Evolutionary conservation across 1,140 invertebrate genomes (phyloP).

Genomic region (Condylostylus longicornis): DNA sequence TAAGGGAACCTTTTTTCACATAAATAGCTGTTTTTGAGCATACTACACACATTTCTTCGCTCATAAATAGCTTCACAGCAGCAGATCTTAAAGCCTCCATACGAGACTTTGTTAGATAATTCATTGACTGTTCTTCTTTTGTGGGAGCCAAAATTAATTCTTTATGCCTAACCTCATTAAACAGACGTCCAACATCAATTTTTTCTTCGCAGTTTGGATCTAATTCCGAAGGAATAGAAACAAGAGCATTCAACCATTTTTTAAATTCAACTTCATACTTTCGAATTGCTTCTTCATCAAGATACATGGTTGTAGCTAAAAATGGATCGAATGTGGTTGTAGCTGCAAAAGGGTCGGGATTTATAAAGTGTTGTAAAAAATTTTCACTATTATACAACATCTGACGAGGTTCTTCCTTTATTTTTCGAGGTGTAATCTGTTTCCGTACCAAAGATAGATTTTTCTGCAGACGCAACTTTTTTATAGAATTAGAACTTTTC

Average conservation of each 20-base stretch:
- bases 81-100: conserved; percentile 49
- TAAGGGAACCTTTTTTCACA: conserved; percentile 48
- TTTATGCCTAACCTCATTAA: conserved; percentile 50
- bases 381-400: conserved; percentile 26
- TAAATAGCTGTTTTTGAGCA: conserved; percentile 43
- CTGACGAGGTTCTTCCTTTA: conserved; percentile 6
- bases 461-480: conserved; percentile 18
- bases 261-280: conserved; percentile 68
- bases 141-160: conserved; percentile 48
- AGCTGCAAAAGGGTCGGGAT: conserved; percentile 43
- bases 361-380: conserved; percentile 24
- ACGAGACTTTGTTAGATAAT: conserved; percentile 45
- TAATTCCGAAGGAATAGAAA: conserved; percentile 61
- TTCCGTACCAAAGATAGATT: conserved; percentile 20
- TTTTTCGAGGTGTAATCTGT: conserved; percentile 14
- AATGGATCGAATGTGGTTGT: conserved; percentile 53
- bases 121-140: conserved; percentile 47
- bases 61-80: conserved; percentile 42
- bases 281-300: conserved; percentile 63
- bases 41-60: conserved; percentile 39
- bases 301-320: conserved; percentile 47
- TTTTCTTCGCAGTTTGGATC: conserved; percentile 44
- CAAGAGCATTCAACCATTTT: conserved; percentile 73
- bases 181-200: conserved; percentile 57
- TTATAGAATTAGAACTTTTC: conserved; percentile 17